phyloP scores from a whole-genome alignment of 92 coral and sea anemone species.

The Diadumene lineata region DNA sequence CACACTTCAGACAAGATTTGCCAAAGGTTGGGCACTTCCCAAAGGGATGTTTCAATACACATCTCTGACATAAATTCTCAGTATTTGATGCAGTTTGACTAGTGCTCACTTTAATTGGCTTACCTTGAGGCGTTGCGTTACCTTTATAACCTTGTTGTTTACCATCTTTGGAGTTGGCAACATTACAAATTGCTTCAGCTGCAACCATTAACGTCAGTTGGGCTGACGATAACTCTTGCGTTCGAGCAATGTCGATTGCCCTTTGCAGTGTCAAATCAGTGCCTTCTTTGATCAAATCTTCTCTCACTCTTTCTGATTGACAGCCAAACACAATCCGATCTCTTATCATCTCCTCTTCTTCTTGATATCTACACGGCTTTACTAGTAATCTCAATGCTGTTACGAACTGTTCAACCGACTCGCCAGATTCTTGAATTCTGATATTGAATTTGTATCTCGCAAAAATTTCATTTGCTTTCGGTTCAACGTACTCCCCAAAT shows the following conservation, averaged over 20 bases:
- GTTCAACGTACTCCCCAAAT: conserved; percentile 24
- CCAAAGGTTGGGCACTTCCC: not conserved
- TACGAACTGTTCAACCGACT: conserved; percentile 51
- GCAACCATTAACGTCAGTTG: not conserved
- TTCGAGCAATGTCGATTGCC: conserved; percentile 10
- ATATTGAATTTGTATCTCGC: conserved; percentile 53
- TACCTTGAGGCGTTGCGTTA: not conserved
- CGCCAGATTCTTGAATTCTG: conserved; percentile 31
- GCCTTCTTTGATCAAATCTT: conserved; percentile 50
- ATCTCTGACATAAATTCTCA: not conserved
- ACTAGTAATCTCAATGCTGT: conserved; percentile 38
- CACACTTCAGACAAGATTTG: conserved; percentile 7
- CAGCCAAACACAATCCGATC: conserved; percentile 54
- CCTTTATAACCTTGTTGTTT: not conserved
- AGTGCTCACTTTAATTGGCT: not conserved
- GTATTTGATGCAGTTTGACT: not conserved
- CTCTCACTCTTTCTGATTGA: conserved; percentile 34
- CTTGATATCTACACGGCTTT: conserved; percentile 50
- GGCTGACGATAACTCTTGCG: conserved; percentile 5
- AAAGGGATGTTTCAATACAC: not conserved
- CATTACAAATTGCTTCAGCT: not conserved
- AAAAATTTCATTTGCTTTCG: conserved; percentile 39
- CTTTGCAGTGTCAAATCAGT: conserved; percentile 38
- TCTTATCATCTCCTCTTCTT: conserved; percentile 64
- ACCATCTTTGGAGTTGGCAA: not conserved